phyloP scores from a whole-genome alignment of 2,797 vertebrate genomes.

The Onychomys arenicola region DNA sequence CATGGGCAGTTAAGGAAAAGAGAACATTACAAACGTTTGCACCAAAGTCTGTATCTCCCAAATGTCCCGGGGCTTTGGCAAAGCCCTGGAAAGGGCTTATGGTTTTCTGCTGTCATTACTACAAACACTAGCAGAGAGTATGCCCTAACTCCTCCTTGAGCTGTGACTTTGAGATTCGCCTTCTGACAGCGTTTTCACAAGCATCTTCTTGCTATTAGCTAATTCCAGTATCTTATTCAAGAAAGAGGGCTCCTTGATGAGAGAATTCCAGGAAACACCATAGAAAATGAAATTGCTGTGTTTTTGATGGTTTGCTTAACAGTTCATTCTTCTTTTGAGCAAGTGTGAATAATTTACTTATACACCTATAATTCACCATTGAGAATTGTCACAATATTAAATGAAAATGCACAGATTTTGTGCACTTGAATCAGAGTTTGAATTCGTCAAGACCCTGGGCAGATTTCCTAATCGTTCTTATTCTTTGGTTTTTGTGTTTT shows the following conservation, averaged over 20 bases:
- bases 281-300: constrained; percentile 25
- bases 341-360: background rate
- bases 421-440: background rate
- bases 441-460: background rate
- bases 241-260: background rate
- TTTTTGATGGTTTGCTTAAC: background rate
- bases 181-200: constrained; percentile 27
- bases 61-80: background rate
- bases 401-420: background rate
- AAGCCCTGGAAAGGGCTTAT: background rate
- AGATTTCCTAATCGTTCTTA: constrained; percentile 1
- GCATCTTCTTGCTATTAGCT: background rate
- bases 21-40: constrained; percentile 32
- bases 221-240: background rate
- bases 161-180: background rate
- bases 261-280: background rate
- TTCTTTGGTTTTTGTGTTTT: background rate
- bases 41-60: background rate
- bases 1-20: background rate
- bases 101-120: background rate
- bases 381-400: background rate
- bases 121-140: background rate
- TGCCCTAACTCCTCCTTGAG: background rate
- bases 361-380: background rate
- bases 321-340: background rate